Evolutionary conservation across 2,797 vertebrate genomes (phyloP).

Genomic region (Sphaeramia orbicularis): DNA sequence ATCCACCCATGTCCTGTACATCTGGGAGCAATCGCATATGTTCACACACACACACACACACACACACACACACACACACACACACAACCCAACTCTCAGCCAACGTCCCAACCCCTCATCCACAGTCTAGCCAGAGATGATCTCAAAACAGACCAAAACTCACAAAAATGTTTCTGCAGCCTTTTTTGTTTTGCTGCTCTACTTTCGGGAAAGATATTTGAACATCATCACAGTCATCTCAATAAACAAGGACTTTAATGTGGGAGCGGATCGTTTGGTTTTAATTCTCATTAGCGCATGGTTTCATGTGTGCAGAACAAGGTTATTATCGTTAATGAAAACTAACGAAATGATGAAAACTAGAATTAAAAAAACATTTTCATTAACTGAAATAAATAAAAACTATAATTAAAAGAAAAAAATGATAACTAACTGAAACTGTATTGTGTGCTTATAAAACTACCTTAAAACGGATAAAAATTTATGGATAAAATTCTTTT

Average conservation of each 20-base stretch:
- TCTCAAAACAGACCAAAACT: slow-evolving; percentile 66
- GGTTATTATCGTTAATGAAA: no score
- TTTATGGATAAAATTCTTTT: no score
- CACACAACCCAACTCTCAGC: slow-evolving; percentile 32
- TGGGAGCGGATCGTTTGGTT: slow-evolving; percentile 9
- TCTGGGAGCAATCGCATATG: slow-evolving; percentile 83
- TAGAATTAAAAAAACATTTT: no score
- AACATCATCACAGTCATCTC: slow-evolving; percentile 8
- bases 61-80: slow-evolving; percentile 36
- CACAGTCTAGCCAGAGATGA: slow-evolving; percentile 67
- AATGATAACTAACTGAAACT: no score
- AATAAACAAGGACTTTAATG: slow-evolving; percentile 20
- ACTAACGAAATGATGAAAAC: no score
- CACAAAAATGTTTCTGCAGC: slow-evolving; percentile 46
- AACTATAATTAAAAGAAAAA: no score
- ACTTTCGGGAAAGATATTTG: slow-evolving; percentile 52
- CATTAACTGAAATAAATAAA: no score
- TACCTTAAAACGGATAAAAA: no score
- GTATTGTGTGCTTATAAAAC: no score
- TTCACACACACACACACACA: slow-evolving; percentile 49
- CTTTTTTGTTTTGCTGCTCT: slow-evolving; percentile 56
- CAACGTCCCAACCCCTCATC: slow-evolving; percentile 56
- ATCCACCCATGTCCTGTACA: slow-evolving; percentile 84
- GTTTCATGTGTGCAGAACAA: slow-evolving; percentile 35
- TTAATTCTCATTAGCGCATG: slow-evolving; percentile 14